These are phyloP conservation scores for Ladona fulva DNA, from an alignment of 1,140 invertebrate genomes.

Conservation along the genomic window DNA sequence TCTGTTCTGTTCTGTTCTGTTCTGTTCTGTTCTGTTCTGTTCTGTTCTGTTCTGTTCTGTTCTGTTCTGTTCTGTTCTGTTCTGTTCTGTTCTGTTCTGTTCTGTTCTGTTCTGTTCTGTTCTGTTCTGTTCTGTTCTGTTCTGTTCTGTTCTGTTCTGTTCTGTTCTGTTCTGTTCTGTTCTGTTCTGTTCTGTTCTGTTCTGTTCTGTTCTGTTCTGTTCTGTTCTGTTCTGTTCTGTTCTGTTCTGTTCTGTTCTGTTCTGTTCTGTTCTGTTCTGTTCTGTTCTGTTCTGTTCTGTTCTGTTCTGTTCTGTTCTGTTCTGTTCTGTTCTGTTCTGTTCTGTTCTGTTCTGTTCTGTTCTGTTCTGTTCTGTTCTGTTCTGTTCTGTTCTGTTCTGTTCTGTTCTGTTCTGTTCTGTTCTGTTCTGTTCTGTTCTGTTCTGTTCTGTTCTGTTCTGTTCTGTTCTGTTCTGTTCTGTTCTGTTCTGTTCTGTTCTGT, in stretches of 20 bases:
- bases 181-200: conserved; percentile 21
- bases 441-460: conserved; percentile 19
- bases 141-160: conserved; percentile 21
- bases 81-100: conserved; percentile 21
- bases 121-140: conserved; percentile 21
- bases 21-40: conserved; percentile 21
- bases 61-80: conserved; percentile 21
- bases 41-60: conserved; percentile 21
- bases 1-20: conserved; percentile 21
- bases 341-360: conserved; percentile 21
- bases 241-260: conserved; percentile 21
- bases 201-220: conserved; percentile 21
- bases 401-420: too few species aligned
- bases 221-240: conserved; percentile 21
- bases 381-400: conserved; percentile 21
- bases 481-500: conserved; percentile 20
- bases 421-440: conserved; percentile 20
- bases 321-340: conserved; percentile 21
- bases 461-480: conserved; percentile 19
- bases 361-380: conserved; percentile 21
- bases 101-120: conserved; percentile 21
- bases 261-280: conserved; percentile 21
- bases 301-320: conserved; percentile 21
- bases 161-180: conserved; percentile 21
- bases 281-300: conserved; percentile 21